Base-by-base conservation (phyloP, 2,797 vertebrate genomes). In the Percopsis omiscomaycus region DNA sequence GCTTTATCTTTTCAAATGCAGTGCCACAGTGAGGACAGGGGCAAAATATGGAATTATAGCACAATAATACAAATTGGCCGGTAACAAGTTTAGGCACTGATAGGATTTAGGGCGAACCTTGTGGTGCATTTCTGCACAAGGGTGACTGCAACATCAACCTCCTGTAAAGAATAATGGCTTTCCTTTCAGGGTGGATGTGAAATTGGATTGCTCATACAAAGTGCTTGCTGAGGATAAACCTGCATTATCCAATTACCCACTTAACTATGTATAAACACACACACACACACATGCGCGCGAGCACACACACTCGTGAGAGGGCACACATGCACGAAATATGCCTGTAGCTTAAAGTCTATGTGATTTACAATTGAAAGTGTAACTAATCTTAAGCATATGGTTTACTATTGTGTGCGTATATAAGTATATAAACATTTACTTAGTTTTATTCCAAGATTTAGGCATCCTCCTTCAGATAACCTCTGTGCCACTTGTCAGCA, bases 131-230 rank as follows among this genome's bases (percentile, higher is more conserved):
- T 92, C 85, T 89, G 88, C 79, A 79, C 87, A 88, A 87, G 85
- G 91, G 91, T 93, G 92, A 92, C 85, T 86, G 85, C 83, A 89
- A 89, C 88, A 91, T 92, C 89, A 87, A 88, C 88, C 89, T 86
- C 91, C 89, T 87, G 89, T 91, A 91, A 89, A 91, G 91, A 92
- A 92, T 92, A 93, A 93, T 93, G 90, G 91, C 82, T 91, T 92
- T 84, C 91, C 91, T 84, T 59, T 92, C 92, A 89, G 91, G 89
- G 87, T 91, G 88, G 87, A 93, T 92, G 90, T 92, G 92, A 92
- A 93, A 94, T 93, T 93, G 91, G 92, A 94, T 94, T 93, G 90
- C 91, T 92, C 89, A 93, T 91, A 93, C 90, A 93, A 92, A 93
- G 89, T 92, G 92, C 92, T 92, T 91, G 90, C 91, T 79, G 90